Conservation (phyloP, 2,113 vertebrate genomes). For the Leuciscus idus region DNA sequence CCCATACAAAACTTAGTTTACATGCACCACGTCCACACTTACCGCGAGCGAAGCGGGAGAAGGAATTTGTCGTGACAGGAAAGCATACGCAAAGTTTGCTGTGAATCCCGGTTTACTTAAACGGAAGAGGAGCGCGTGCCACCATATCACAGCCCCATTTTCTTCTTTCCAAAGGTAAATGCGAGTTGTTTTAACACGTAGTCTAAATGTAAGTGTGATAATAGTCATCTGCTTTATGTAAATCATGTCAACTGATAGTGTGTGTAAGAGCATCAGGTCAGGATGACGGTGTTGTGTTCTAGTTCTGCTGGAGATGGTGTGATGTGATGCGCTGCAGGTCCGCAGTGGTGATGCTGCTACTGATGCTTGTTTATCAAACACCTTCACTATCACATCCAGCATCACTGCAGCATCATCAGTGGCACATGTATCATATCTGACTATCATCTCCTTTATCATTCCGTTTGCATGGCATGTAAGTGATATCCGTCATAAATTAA, state of each 20-base stretch:
- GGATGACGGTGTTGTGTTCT: not conserved
- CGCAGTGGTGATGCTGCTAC: slow-evolving; percentile 38
- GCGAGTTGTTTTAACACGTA: not conserved
- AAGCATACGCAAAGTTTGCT: slow-evolving; percentile 51
- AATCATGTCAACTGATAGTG: not conserved
- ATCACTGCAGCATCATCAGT: slow-evolving; percentile 17
- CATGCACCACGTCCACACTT: slow-evolving; percentile 75
- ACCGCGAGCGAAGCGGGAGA: slow-evolving; percentile 44
- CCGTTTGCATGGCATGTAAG: not conserved
- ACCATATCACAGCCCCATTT: slow-evolving; percentile 65
- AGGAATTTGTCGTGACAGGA: slow-evolving; percentile 57
- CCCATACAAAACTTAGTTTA: slow-evolving; percentile 67
- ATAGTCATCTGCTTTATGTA: not conserved
- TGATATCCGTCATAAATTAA: not conserved
- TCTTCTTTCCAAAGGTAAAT: slow-evolving; percentile 75
- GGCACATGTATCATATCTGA: not conserved
- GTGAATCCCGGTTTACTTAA: slow-evolving; percentile 64
- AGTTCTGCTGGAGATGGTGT: not conserved
- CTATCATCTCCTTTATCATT: not conserved
- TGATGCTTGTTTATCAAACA: slow-evolving; percentile 40
- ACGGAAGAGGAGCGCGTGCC: slow-evolving; percentile 62
- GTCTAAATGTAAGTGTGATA: slow-evolving; percentile 16
- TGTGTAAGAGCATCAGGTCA: not conserved
- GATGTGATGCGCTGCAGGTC: slow-evolving; percentile 33
- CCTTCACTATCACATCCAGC: slow-evolving; percentile 36